Conservation (phyloP, 2,888 invertebrate species). For the Arctia plantaginis region DNA sequence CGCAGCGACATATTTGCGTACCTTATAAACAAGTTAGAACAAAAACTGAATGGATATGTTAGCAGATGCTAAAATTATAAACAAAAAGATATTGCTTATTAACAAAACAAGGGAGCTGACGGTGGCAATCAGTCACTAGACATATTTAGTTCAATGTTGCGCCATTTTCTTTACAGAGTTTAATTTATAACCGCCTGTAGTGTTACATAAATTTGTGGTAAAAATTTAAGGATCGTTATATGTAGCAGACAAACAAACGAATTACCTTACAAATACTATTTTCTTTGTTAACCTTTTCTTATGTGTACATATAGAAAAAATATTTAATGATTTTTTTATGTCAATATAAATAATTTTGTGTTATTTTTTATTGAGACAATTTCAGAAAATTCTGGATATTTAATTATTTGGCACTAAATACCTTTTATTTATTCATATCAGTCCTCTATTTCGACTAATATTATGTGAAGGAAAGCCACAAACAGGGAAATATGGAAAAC, state of each 20-base stretch:
- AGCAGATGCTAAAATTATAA: constrained; percentile 16
- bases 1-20: background rate
- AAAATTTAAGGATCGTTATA: background rate
- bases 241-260: background rate
- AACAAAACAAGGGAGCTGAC: constrained; percentile 2
- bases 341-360: background rate
- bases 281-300: background rate
- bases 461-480: no score
- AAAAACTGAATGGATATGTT: constrained; percentile 28
- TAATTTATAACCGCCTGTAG: background rate
- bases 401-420: background rate
- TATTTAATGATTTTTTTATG: background rate
- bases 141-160: background rate
- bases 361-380: background rate
- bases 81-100: constrained; percentile 9
- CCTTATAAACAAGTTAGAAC: constrained; percentile 11
- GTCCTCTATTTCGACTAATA: no score
- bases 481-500: no score
- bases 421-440: background rate
- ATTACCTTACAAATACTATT: background rate
- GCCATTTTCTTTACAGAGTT: background rate
- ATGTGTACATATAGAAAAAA: background rate
- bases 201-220: background rate
- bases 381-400: background rate
- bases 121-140: constrained; percentile 3